Evolutionary conservation across 2,113 vertebrate species (phyloP).

Genomic region (Dromiciops gliroides): DNA sequence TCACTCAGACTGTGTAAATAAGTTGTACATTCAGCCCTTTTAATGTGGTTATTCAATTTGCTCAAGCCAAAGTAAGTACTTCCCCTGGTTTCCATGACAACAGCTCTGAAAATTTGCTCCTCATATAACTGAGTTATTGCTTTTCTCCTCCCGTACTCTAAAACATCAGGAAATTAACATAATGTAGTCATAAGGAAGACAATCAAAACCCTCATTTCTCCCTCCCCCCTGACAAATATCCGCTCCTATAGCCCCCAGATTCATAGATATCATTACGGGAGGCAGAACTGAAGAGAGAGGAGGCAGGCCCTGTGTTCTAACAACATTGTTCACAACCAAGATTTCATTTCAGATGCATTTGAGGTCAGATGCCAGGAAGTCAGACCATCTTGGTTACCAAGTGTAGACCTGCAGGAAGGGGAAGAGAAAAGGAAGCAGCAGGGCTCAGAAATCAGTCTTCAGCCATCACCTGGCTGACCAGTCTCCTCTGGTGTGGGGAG

Average conservation of each 20-base stretch:
- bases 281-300: slow-evolving; percentile 73
- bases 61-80: slow-evolving; percentile 76
- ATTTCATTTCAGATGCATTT: slow-evolving; percentile 81
- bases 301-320: slow-evolving; percentile 62
- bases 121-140: slow-evolving; percentile 81
- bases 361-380: slow-evolving; percentile 58
- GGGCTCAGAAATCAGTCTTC: slow-evolving; percentile 8
- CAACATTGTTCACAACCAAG: slow-evolving; percentile 70
- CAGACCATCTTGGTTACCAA: slow-evolving; percentile 55
- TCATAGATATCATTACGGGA: slow-evolving; percentile 69
- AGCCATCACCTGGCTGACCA: not conserved
- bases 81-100: slow-evolving; percentile 83
- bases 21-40: slow-evolving; percentile 69
- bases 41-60: slow-evolving; percentile 75
- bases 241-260: slow-evolving; percentile 60
- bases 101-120: slow-evolving; percentile 78
- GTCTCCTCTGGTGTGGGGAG: not conserved
- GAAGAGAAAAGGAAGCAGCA: slow-evolving; percentile 17
- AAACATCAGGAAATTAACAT: slow-evolving; percentile 83
- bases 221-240: slow-evolving; percentile 45
- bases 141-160: slow-evolving; percentile 78
- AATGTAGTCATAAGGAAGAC: slow-evolving; percentile 76
- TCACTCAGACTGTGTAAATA: slow-evolving; percentile 14
- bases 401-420: not conserved
- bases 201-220: slow-evolving; percentile 76